Evolutionary conservation across 1,140 invertebrate genomes (phyloP), one percentile per base, ranked within the genome.

Genomic region (Forficula auricularia): DNA sequence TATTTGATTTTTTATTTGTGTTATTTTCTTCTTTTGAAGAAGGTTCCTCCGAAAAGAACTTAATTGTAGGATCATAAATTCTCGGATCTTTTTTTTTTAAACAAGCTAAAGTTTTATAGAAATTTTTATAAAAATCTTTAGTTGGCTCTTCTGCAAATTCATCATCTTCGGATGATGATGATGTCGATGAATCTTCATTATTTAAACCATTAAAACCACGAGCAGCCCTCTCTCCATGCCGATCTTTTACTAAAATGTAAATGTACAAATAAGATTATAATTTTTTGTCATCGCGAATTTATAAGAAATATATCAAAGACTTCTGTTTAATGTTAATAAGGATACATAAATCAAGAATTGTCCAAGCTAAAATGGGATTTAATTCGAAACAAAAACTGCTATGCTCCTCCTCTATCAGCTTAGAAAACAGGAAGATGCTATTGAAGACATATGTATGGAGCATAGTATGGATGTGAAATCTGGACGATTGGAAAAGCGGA

Each of bases 1-100:
- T 58, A 22, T 55, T 62, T 42, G 62, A 40, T 50, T 54, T 8
- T 47, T 52, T 42, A 53, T 48, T 42, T 53, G 34, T 34, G 8
- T 51, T 49, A 38, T 45, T 43, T 36, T 54, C 49, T 49, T 61
- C 48, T 14, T 52, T 53, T 19, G 41, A 46, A 14, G 41, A 49
- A 16, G n/a, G n/a, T n/a, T n/a, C n/a, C n/a, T 71, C 57, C 47
- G 71, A 59, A 61, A 90, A 94, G 57, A 87, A 92, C 36, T 67
- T 73, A 9, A 70, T 64, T 45, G 73, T 68, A 40, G 75, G 67
- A 52, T 92, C 71, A 64, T 94, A 94, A 48, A 92, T 90, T 50
- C 68, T 71, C 1, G 88, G 83, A 67, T 94, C 82, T 59, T 84
- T 85, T 20, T 73, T 82, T 58, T 92, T 95, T 4, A 96, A 58